Evolutionary conservation across 1,140 invertebrate species (phyloP).

Genomic region (Cotesia chilonis): DNA sequence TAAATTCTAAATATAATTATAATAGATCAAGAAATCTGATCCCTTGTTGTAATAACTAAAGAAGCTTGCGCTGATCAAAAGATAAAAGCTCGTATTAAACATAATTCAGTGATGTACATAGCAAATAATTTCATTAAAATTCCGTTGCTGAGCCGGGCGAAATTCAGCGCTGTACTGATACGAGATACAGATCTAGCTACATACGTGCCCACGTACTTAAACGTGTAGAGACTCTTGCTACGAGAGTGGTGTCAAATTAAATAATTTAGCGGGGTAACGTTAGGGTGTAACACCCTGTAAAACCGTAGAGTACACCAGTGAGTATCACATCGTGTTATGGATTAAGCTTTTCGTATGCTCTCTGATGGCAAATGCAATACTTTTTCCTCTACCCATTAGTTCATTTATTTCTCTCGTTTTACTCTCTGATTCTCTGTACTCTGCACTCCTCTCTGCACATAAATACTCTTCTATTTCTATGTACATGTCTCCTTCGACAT

Average conservation of each 20-base stretch:
- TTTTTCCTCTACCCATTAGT: slow-evolving; percentile 23
- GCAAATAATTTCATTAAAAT: too few relatives aligned
- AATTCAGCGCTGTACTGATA: too few relatives aligned
- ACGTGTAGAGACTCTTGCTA: slow-evolving; percentile 11
- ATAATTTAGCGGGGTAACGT: slow-evolving; percentile 19
- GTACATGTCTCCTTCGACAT: not conserved
- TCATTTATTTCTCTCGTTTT: slow-evolving; percentile 17
- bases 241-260: slow-evolving; percentile 27
- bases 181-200: too few relatives aligned
- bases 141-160: too few relatives aligned
- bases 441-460: not conserved
- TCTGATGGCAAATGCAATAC: slow-evolving; percentile 31
- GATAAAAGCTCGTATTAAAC: too few relatives aligned
- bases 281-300: slow-evolving; percentile 14
- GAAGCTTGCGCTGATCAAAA: too few relatives aligned
- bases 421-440: slow-evolving; percentile 18
- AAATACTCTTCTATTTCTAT: not conserved
- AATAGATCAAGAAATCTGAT: too few relatives aligned
- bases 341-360: slow-evolving; percentile 23
- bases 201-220: not conserved
- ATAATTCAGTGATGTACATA: too few relatives aligned
- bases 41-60: too few relatives aligned
- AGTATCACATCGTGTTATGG: slow-evolving; percentile 4
- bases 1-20: too few relatives aligned
- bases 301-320: not conserved